Conservation (phyloP, 2,113 vertebrate genomes). For the Pluvianellus socialis region DNA sequence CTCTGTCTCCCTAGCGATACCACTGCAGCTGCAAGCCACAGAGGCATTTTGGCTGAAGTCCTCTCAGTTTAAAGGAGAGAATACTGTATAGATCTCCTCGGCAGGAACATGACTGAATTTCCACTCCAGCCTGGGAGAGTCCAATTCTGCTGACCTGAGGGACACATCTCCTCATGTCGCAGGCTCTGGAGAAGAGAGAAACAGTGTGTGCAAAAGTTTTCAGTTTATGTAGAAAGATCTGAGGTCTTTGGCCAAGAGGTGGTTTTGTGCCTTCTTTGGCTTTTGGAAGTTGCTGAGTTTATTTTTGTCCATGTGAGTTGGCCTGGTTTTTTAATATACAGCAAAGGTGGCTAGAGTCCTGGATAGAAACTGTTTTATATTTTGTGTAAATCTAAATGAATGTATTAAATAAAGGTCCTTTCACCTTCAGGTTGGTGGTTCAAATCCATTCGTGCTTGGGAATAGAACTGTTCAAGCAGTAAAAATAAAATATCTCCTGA, state of each 20-base stretch:
- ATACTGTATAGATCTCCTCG: neutral
- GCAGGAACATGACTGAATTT: constrained; percentile 1
- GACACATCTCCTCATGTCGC: neutral
- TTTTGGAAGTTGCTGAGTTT: constrained; percentile 32
- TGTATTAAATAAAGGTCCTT: constrained; percentile 46
- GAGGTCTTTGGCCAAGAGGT: neutral
- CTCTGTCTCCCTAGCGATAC: constrained; percentile 37
- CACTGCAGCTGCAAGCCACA: constrained; percentile 55
- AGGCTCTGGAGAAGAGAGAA: constrained; percentile 7
- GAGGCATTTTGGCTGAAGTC: constrained; percentile 44
- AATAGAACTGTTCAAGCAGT: constrained; percentile 43
- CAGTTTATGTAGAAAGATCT: neutral
- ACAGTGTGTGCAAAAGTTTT: neutral
- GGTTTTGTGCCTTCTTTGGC: neutral
- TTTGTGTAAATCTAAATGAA: constrained; percentile 47
- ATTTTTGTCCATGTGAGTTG: constrained; percentile 30
- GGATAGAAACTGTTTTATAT: constrained; percentile 33
- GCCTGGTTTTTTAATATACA: constrained; percentile 35
- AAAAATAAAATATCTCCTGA: constrained; percentile 57
- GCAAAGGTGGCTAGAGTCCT: constrained; percentile 9
- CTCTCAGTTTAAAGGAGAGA: constrained; percentile 7
- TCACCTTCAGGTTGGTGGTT: constrained; percentile 56
- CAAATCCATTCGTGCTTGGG: constrained; percentile 47
- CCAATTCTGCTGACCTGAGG: neutral
- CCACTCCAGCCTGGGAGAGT: neutral